These are phyloP conservation scores for Spodoptera littoralis DNA, from an alignment of 2,888 invertebrate genomes.

Conservation along the genomic window DNA sequence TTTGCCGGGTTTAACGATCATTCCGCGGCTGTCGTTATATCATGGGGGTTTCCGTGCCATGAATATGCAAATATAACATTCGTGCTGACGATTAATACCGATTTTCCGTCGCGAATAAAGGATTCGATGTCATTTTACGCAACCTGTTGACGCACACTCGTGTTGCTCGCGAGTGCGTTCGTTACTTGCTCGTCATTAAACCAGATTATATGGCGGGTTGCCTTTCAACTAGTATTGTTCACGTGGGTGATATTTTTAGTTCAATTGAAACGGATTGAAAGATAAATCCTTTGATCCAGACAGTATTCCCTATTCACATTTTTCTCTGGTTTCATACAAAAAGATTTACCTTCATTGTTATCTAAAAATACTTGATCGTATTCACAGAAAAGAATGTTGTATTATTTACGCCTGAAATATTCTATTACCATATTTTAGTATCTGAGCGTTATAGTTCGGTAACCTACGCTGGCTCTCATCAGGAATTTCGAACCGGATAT, in stretches of 20 bases:
- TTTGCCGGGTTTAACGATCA: conserved; percentile 74
- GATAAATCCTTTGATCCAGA: conserved; percentile 1
- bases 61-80: conserved; percentile 80
- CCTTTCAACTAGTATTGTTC: conserved; percentile 1
- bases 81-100: conserved; percentile 72
- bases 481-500: conserved; percentile 15
- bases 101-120: conserved; percentile 70
- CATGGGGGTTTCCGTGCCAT: conserved; percentile 73
- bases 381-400: too few species aligned
- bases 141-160: conserved; percentile 66
- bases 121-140: conserved; percentile 59
- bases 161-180: conserved; percentile 8
- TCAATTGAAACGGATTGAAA: conserved; percentile 5
- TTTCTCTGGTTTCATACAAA: too few species aligned
- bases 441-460: neutral
- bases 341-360: too few species aligned
- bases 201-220: conserved; percentile 21
- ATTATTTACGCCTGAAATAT: neutral
- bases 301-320: neutral
- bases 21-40: conserved; percentile 74
- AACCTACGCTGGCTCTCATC: conserved; percentile 1
- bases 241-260: conserved; percentile 14
- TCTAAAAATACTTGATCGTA: too few species aligned
- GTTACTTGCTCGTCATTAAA: conserved; percentile 38
- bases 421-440: neutral